These are phyloP conservation scores for Enteromius radiatus DNA, from an alignment of 2,797 vertebrate species.

Conservation along the genomic window DNA sequence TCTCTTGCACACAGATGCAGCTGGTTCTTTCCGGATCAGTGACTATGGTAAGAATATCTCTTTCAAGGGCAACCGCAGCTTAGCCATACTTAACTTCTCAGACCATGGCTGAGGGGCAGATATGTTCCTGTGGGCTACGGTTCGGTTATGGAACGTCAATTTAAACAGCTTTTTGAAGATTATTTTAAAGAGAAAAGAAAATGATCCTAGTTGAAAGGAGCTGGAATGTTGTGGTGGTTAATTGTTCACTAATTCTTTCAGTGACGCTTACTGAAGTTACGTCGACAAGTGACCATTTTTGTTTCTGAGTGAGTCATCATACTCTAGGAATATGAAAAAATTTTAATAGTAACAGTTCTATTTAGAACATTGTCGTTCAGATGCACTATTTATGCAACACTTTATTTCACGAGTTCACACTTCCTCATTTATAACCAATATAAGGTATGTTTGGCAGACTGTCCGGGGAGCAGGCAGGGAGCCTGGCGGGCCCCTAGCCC, in stretches of 20 bases:
- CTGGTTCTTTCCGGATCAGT: conserved; percentile 48
- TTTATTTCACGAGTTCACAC: too few species aligned
- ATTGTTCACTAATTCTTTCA: not conserved
- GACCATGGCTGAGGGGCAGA: conserved; percentile 31
- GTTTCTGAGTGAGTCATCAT: not conserved
- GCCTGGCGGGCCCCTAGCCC: too few species aligned
- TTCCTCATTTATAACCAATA: too few species aligned
- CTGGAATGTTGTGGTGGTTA: not conserved
- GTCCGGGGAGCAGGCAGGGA: too few species aligned
- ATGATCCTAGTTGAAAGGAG: not conserved
- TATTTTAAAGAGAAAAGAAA: conserved; percentile 5
- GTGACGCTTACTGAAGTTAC: not conserved
- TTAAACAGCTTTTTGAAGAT: conserved; percentile 10
- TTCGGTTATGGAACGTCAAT: not conserved
- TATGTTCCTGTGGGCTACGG: conserved; percentile 19
- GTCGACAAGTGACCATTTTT: not conserved
- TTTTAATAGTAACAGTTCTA: not conserved
- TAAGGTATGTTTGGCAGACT: too few species aligned
- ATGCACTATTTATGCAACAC: not conserved
- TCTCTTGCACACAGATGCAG: conserved; percentile 48
- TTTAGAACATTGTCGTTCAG: not conserved
- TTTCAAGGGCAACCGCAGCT: conserved; percentile 46
- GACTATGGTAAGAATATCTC: conserved; percentile 36
- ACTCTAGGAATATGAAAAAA: too few species aligned
- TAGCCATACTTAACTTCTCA: conserved; percentile 39